phyloP scores from a whole-genome alignment of 2,888 invertebrate species.

The Notodonta ziczac region DNA sequence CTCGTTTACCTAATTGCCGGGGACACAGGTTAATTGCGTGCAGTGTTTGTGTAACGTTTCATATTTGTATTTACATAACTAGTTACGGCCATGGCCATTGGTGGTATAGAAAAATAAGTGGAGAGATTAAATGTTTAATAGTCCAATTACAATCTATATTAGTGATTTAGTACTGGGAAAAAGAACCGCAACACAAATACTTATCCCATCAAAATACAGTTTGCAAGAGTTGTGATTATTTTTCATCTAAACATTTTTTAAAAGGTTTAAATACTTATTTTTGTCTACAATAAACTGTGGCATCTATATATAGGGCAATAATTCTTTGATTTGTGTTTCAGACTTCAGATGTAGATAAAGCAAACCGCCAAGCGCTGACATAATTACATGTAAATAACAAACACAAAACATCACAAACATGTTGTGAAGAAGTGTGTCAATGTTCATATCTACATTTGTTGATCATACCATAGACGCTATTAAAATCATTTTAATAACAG shows the following conservation, averaged over 20 bases:
- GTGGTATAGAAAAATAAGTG: not conserved
- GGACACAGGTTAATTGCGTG: conserved; percentile 24
- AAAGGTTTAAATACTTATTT: no score
- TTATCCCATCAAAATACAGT: no score
- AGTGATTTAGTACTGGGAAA: not conserved
- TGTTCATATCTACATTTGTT: conserved; percentile 1
- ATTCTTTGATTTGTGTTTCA: no score
- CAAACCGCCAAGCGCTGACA: no score
- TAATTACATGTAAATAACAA: not conserved
- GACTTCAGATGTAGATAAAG: no score
- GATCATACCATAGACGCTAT: not conserved
- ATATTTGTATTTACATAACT: conserved; percentile 20
- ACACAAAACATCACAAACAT: not conserved
- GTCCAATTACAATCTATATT: not conserved
- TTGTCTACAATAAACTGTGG: no score
- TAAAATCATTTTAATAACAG: conserved; percentile 6
- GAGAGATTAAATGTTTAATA: not conserved
- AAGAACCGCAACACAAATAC: no score
- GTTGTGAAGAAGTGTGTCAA: conserved; percentile 4
- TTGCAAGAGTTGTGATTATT: no score
- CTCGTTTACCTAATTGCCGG: conserved; percentile 35
- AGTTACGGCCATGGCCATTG: not conserved
- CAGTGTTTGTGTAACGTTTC: conserved; percentile 24
- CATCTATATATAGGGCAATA: no score
- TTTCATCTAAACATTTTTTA: no score